Conservation (phyloP, 2,113 vertebrate species). For the Dicaeum eximium region DNA sequence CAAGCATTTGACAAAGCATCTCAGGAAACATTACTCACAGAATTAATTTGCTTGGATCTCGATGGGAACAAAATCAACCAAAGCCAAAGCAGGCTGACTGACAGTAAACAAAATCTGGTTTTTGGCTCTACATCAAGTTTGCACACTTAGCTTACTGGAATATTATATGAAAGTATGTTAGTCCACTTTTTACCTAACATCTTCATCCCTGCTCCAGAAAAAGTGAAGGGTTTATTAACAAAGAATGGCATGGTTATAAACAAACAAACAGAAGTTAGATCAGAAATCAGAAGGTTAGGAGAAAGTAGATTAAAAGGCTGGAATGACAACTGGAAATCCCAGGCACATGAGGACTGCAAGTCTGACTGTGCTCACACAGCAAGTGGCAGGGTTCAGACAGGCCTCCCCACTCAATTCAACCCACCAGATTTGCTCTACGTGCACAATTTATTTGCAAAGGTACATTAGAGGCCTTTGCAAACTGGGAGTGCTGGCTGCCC, state of each 20-base stretch:
- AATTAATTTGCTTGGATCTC: neutral
- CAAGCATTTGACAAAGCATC: neutral
- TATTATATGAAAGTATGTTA: neutral
- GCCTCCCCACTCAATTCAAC: neutral
- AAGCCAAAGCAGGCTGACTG: neutral
- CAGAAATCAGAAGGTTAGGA: neutral
- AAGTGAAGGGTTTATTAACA: neutral
- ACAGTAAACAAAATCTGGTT: neutral
- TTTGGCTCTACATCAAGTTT: neutral
- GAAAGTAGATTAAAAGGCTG: neutral
- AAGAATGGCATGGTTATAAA: neutral
- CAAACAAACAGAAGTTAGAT: neutral
- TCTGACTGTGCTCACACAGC: neutral
- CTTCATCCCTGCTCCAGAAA: neutral
- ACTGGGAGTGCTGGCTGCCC: neutral
- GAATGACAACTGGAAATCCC: neutral
- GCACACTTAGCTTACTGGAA: neutral
- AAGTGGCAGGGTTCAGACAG: neutral
- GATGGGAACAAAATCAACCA: neutral
- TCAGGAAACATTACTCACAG: slow-evolving; percentile 13
- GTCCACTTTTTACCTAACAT: neutral
- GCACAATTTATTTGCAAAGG: neutral
- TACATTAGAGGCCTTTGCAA: neutral
- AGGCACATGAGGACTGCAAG: neutral
- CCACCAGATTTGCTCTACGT: neutral